Percentiles rank a stretch among this genome's conserved stretches.
phyloP scores from a whole-genome alignment of 2,113 vertebrate species.

The Myocastor coypus region DNA sequence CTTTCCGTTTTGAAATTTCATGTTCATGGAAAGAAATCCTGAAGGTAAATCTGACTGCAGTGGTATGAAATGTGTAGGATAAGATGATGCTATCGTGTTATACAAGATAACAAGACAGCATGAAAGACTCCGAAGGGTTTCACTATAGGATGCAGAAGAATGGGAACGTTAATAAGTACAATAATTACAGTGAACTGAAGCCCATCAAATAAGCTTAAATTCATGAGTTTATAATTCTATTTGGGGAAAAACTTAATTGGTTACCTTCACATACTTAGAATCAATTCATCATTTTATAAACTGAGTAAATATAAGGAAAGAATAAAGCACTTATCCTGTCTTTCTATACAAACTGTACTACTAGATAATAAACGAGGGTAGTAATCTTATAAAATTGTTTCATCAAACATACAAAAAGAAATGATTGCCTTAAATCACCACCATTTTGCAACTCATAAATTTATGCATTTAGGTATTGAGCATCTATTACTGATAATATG shows the following conservation, averaged over 20 bases:
- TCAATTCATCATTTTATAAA: not conserved
- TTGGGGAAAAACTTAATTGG: not conserved
- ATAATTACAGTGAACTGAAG: not conserved
- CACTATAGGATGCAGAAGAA: not conserved
- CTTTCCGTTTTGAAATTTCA: not conserved
- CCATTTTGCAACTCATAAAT: not conserved
- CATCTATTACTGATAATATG: not conserved
- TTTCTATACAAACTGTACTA: not conserved
- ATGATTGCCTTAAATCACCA: not conserved
- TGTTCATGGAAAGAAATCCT: not conserved
- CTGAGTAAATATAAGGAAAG: not conserved
- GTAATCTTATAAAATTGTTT: not conserved
- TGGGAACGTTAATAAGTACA: not conserved
- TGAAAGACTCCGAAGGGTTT: not conserved
- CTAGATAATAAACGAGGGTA: not conserved
- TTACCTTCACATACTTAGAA: not conserved
- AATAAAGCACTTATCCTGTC: not conserved
- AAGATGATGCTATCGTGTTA: not conserved
- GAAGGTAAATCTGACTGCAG: not conserved
- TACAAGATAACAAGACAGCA: not conserved
- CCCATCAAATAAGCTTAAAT: not conserved
- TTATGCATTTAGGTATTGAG: not conserved
- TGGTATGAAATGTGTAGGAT: not conserved
- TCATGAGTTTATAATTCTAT: not conserved
- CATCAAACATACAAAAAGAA: not conserved